Percentiles rank a stretch among this genome's conserved stretches.
Evolutionary conservation across 2,113 vertebrate genomes (phyloP).

Genomic region (Tylochromis polylepis): DNA sequence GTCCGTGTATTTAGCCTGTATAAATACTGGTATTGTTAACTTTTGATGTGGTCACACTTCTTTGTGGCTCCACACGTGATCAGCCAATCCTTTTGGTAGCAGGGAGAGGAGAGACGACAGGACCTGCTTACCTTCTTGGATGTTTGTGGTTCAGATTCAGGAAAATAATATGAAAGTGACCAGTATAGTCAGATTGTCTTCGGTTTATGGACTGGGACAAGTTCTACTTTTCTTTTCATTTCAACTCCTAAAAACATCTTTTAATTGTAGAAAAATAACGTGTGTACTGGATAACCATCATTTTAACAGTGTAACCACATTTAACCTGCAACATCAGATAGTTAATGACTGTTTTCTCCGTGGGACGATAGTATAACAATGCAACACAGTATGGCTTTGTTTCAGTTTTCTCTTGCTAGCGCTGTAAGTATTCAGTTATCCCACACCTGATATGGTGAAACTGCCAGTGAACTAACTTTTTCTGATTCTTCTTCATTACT

Average conservation of each 20-base stretch:
- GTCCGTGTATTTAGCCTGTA: neutral
- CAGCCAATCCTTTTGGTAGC: neutral
- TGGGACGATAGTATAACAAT: neutral
- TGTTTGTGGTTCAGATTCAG: neutral
- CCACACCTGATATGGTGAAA: constrained; percentile 70
- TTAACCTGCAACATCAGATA: neutral
- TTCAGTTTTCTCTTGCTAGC: neutral
- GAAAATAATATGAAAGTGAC: neutral
- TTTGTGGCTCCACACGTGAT: neutral
- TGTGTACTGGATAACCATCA: neutral
- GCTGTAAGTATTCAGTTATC: constrained; percentile 29
- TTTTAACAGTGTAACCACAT: neutral
- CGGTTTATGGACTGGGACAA: neutral
- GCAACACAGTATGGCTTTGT: neutral
- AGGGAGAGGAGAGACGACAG: neutral
- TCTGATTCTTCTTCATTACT: constrained; percentile 14
- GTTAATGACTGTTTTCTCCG: neutral
- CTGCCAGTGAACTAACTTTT: constrained; percentile 39
- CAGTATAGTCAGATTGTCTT: neutral
- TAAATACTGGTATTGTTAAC: neutral
- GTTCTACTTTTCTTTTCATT: neutral
- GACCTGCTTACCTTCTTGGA: neutral
- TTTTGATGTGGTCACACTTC: neutral
- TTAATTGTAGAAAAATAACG: neutral
- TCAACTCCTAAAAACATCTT: neutral